phyloP scores from a whole-genome alignment of 2,113 vertebrate genomes.

The Carassius carassius region DNA sequence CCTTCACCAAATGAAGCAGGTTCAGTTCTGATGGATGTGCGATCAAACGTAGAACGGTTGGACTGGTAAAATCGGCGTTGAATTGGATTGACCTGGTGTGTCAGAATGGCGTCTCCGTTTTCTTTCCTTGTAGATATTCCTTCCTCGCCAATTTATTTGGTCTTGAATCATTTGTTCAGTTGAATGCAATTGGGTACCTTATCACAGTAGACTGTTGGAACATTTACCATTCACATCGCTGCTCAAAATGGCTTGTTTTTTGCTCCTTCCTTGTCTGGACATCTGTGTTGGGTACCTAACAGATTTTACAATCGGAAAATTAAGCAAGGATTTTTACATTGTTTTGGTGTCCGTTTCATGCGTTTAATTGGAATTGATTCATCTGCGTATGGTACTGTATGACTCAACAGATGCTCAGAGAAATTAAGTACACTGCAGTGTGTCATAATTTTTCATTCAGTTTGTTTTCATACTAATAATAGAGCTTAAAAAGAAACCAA shows the following conservation, averaged over 20 bases:
- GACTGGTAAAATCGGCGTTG: constrained; percentile 34
- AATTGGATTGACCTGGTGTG: constrained; percentile 46
- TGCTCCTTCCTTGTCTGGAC: not conserved
- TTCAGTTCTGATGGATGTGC: no score
- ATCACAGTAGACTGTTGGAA: constrained; percentile 28
- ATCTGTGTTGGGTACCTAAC: not conserved
- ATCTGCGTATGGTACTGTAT: not conserved
- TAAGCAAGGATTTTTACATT: no score
- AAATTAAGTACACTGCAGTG: constrained; percentile 21
- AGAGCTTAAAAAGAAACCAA: constrained; percentile 20
- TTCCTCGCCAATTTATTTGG: not conserved
- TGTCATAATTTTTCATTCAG: not conserved
- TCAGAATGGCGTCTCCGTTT: constrained; percentile 36
- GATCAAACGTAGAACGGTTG: constrained; percentile 3
- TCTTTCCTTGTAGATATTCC: constrained; percentile 54
- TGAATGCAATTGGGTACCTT: constrained; percentile 18
- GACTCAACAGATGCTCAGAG: not conserved
- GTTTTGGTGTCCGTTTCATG: no score
- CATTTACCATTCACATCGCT: constrained; percentile 7
- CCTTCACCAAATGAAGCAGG: constrained; percentile 88
- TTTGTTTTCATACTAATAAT: not conserved
- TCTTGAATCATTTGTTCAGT: not conserved
- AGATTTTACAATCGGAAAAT: not conserved
- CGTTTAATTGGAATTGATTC: no score
- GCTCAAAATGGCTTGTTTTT: not conserved